These are phyloP conservation scores for Galerucella nymphaeae DNA, from an alignment of 2,888 invertebrate genomes.

Conservation along the genomic window DNA sequence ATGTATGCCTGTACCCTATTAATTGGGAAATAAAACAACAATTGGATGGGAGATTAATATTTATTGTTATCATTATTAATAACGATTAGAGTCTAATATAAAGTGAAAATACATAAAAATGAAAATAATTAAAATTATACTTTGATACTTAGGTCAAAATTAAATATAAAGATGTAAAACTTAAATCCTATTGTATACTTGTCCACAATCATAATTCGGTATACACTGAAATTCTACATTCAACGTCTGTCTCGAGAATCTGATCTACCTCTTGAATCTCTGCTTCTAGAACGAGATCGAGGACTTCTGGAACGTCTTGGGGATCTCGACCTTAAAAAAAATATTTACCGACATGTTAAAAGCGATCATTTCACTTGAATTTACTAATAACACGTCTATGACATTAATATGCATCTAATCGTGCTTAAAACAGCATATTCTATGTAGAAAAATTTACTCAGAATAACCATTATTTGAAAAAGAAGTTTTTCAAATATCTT, in stretches of 20 bases:
- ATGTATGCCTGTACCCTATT: too few relatives aligned
- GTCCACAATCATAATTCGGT: neutral
- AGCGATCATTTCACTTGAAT: neutral
- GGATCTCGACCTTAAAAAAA: conserved; percentile 62
- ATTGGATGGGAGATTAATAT: neutral
- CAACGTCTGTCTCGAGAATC: conserved; percentile 71
- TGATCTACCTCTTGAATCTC: conserved; percentile 70
- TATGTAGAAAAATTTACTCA: neutral
- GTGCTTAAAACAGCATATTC: neutral
- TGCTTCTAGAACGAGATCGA: conserved; percentile 67
- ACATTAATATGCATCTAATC: neutral
- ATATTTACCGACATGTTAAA: conserved; percentile 12
- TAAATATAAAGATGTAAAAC: conserved; percentile 5
- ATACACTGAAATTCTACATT: conserved; percentile 18
- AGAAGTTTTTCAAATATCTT: too few relatives aligned
- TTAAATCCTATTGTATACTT: conserved; percentile 2
- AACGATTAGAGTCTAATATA: neutral
- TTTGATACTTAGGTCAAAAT: neutral
- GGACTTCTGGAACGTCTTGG: conserved; percentile 63
- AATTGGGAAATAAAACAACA: neutral
- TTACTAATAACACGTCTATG: neutral
- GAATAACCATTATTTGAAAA: neutral
- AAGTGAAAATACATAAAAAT: conserved; percentile 3
- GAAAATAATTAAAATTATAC: neutral
- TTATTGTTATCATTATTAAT: neutral